These are phyloP conservation scores for Drosophila triauraria DNA, from an alignment of 1,140 invertebrate genomes.

Conservation along the genomic window DNA sequence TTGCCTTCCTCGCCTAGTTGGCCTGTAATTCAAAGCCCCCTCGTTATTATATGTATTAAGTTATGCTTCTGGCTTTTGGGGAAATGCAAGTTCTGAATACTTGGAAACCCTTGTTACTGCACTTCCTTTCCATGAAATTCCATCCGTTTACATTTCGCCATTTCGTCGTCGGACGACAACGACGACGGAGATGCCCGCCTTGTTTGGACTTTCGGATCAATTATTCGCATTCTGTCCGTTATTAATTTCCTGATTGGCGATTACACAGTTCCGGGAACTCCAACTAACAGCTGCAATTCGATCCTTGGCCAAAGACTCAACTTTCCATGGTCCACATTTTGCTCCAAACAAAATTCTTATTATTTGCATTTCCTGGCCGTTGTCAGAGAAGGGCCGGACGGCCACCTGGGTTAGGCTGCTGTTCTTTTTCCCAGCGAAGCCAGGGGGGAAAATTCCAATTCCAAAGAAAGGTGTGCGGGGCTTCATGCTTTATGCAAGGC, in stretches of 20 bases:
- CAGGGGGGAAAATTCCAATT: not conserved
- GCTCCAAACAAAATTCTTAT: slow-evolving; percentile 53
- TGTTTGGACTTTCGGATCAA: slow-evolving; percentile 16
- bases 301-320: slow-evolving; percentile 17
- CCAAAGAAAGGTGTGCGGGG: not conserved
- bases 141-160: slow-evolving; percentile 17
- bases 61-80: not conserved
- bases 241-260: slow-evolving; percentile 47
- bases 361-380: slow-evolving; percentile 54
- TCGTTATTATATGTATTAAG: not conserved
- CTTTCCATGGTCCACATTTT: slow-evolving; percentile 14
- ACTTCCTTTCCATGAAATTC: slow-evolving; percentile 11
- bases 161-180: too few relatives aligned
- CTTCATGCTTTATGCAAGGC: not conserved
- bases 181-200: too few relatives aligned
- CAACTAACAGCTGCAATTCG: slow-evolving; percentile 17
- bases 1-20: not conserved
- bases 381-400: too few relatives aligned
- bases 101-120: not conserved
- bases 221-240: slow-evolving; percentile 20
- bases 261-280: slow-evolving; percentile 36
- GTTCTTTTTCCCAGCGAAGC: slow-evolving; percentile 19
- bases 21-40: not conserved
- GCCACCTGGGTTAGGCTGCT: slow-evolving; percentile 7
- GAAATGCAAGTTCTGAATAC: not conserved